Evolutionary conservation across 2,797 vertebrate genomes (phyloP), one percentile per base, ranked within the genome.

Genomic region (Rhadinocentrus ornatus): DNA sequence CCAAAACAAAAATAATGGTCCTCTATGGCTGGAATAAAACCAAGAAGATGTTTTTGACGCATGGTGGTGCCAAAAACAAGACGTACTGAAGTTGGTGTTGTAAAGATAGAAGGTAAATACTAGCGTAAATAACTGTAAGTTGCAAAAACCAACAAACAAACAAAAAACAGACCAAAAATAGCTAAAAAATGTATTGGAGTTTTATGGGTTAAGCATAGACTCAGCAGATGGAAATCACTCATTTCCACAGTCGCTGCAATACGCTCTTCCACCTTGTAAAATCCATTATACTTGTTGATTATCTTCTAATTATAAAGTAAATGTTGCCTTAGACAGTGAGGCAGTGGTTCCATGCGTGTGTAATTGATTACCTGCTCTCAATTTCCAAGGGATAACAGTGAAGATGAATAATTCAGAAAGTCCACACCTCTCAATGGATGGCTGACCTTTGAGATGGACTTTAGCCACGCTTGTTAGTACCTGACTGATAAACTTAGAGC

Each of bases 241-340:
- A 20, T 65, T n/a, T 35, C n/a, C 35, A 39, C 53, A 69, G 16
- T 60, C 34, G 0, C 56, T 0, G 39, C 67, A 18, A 75, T 60
- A 4, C 50, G 24, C 31, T 63, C 66, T 32, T 79, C 57, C 73
- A 73, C 84, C 82, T 80, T 78, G 75, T 79, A 74, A 77, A 90
- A 88, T 86, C 77, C 84, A 87, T 87, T 86, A 77, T 72, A 77
- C 60, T 71, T 70, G 81, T 92, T 87, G 83, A 87, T 91, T 81
- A 86, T 75, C 82, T 27, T 41, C 80, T 86, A 87, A 91, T 91
- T 89, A 82, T 71, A 75, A 77, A 73, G 79, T 77, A 85, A 89
- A 84, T 37, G 82, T 82, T 83, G 71, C 68, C 73, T 29, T 69
- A 83, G 75, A 87, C 71, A 48, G 62, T 16, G 72, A 62, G 66